Evolutionary conservation across 2,797 vertebrate species (phyloP).

Genomic region (Oryzias dopingdopingensis): DNA sequence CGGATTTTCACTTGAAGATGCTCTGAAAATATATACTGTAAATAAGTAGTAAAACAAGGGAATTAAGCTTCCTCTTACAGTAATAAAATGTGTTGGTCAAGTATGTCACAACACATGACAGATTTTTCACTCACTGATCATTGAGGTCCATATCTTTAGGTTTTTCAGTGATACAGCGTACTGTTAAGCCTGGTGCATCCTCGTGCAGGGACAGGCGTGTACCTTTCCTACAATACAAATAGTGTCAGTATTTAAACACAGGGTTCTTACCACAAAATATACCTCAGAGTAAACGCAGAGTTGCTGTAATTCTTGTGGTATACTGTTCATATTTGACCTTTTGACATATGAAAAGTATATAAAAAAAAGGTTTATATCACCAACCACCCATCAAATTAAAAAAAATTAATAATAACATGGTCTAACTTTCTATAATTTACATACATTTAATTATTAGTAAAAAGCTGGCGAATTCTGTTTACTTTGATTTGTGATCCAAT

Average conservation of each 20-base stretch:
- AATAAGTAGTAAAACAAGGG: constrained; percentile 75
- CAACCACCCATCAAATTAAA: constrained; percentile 48
- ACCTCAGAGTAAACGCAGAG: constrained; percentile 83
- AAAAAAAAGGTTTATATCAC: constrained; percentile 64
- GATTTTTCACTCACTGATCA: constrained; percentile 69
- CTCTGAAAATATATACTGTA: constrained; percentile 76
- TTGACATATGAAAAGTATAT: constrained; percentile 66
- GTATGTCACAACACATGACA: constrained; percentile 67
- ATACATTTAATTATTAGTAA: constrained; percentile 54
- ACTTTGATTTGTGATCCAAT: constrained; percentile 56
- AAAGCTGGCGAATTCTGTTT: constrained; percentile 51
- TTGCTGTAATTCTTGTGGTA: constrained; percentile 80
- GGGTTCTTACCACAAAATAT: constrained; percentile 84
- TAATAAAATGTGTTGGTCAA: constrained; percentile 73
- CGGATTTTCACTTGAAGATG: constrained; percentile 70
- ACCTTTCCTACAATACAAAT: constrained; percentile 80
- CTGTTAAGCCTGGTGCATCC: constrained; percentile 76
- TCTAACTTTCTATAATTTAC: constrained; percentile 60
- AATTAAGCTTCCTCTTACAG: constrained; percentile 71
- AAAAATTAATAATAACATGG: constrained; percentile 42
- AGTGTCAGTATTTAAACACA: constrained; percentile 80
- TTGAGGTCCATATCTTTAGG: constrained; percentile 71
- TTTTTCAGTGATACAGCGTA: constrained; percentile 72
- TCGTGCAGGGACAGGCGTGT: constrained; percentile 62
- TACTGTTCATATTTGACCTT: constrained; percentile 76